A percentile compares a stretch with the other conserved stretches of the same genome.
These are phyloP conservation scores for Acanthosepion lycidas DNA, from an alignment of 2,888 invertebrate genomes.

Conservation along the genomic window DNA sequence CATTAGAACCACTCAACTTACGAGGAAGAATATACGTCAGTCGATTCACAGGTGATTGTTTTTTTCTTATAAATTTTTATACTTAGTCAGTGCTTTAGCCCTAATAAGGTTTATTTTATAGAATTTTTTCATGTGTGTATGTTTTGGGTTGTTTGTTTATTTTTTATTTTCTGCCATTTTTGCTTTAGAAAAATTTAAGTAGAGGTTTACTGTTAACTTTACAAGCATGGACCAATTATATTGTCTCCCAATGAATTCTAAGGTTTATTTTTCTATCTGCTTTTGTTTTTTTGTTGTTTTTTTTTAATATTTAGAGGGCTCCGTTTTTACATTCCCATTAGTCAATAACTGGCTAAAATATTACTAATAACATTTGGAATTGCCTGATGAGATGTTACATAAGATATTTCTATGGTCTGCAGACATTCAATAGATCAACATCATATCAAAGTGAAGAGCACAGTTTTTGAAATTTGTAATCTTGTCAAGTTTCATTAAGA, in stretches of 20 bases:
- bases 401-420: not conserved
- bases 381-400: not conserved
- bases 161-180: not conserved
- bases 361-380: not conserved
- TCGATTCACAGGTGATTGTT: not conserved
- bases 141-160: not conserved
- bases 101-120: not conserved
- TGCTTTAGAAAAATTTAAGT: not conserved
- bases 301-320: not conserved
- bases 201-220: constrained; percentile 18
- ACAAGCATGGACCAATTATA: not conserved
- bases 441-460: not conserved
- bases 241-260: not conserved
- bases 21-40: not conserved
- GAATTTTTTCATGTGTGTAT: not conserved
- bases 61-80: not conserved
- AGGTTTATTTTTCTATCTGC: not conserved
- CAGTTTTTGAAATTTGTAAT: not conserved
- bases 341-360: not conserved
- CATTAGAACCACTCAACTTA: not conserved
- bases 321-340: not conserved
- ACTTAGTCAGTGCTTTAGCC: not conserved
- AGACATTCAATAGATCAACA: not conserved
- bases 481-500: not conserved
- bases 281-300: no score